Evolutionary conservation across 2,113 vertebrate species (phyloP).

Genomic region (Equus przewalskii): DNA sequence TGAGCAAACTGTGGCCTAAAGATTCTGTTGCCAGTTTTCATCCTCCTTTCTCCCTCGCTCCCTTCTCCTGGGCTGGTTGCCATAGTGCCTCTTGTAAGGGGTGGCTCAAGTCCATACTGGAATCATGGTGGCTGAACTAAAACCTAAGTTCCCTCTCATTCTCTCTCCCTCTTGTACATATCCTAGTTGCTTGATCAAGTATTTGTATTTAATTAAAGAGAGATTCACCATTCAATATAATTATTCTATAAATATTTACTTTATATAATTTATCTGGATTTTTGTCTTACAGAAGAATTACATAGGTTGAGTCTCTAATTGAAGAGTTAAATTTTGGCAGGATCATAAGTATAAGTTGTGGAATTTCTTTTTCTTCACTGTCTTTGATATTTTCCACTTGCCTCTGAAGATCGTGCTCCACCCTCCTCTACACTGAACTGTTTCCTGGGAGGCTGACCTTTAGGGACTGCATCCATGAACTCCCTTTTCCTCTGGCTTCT

Average conservation of each 20-base stretch:
- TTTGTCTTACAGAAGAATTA: background rate
- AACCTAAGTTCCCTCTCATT: background rate
- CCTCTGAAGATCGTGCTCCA: background rate
- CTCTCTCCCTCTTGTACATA: background rate
- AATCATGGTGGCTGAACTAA: constrained; percentile 18
- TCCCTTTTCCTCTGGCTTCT: constrained; percentile 7
- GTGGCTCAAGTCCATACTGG: background rate
- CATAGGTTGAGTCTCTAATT: background rate
- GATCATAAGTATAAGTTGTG: background rate
- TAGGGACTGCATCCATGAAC: background rate
- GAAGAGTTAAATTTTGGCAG: background rate
- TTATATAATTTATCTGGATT: background rate
- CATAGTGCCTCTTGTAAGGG: background rate
- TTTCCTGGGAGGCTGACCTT: background rate
- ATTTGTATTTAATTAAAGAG: constrained; percentile 38
- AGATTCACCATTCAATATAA: background rate
- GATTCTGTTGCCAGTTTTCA: constrained; percentile 70
- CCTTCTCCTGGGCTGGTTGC: constrained; percentile 39
- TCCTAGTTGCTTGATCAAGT: background rate
- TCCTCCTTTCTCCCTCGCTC: background rate
- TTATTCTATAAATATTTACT: constrained; percentile 28
- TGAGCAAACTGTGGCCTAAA: constrained; percentile 38
- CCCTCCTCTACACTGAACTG: background rate
- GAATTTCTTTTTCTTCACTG: constrained; percentile 32
- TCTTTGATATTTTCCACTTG: background rate